Base-by-base conservation (phyloP, 2,113 vertebrate genomes). In the Aegithalos caudatus region DNA sequence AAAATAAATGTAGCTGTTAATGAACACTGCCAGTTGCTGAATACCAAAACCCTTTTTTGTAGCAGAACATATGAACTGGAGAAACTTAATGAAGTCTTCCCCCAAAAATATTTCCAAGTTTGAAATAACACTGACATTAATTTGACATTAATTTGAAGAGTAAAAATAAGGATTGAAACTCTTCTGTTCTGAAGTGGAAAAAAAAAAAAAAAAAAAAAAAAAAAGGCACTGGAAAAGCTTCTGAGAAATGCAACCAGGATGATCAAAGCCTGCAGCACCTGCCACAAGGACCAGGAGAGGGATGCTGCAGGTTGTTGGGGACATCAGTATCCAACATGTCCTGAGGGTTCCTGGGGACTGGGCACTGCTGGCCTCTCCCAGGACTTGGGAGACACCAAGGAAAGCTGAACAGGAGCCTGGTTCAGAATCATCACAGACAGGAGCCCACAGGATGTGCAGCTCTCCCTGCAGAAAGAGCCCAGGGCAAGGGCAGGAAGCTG, bases 311-410 rank as follows among this genome's bases (percentile, higher is more conserved):
- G 29, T 44, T 27, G 24, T 1, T 29, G n/a, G 0, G 4, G 78
- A 23, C 56, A 40, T 31, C 0, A 0, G 16, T 3, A 8, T 33
- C 42, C 62, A 79, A 3, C 8, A 4, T 2, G 7, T n/a, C 35
- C 76, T 25, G 24, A 35, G 35, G 54, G 11, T 2, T 2, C 13
- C n/a, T 35, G 27, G 48, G 70, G n/a, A 24, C 62, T 40, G 62
- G n/a, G 40, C 40, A 40, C 37, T 40, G 86, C 48, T 35, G 28
- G 38, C 9, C 47, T 8, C 31, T 69, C 27, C 60, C 77, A 42
- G 48, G 50, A 16, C 9, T 6, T 6, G 13, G 50, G 42, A 92
- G n/a, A 27, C 74, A 58, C 5, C 81, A 69, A 4, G 6, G 5
- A 28, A 40, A 84, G 28, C n/a, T 3, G 1, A 37, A 12, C 0